These are phyloP conservation scores for Myotis myotis DNA, from an alignment of 2,797 vertebrate genomes.

Conservation along the genomic window DNA sequence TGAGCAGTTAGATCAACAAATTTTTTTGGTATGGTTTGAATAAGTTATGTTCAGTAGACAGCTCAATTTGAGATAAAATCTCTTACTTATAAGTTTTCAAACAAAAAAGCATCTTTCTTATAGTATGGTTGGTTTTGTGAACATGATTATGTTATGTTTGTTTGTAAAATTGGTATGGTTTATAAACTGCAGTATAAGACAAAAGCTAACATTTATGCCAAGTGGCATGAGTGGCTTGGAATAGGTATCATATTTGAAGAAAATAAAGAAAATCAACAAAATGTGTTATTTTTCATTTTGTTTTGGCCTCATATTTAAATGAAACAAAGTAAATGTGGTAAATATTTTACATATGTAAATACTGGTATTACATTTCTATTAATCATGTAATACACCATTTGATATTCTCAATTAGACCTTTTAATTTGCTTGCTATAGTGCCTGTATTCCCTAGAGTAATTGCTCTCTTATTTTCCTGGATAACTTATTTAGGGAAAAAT, in stretches of 20 bases:
- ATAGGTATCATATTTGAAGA: neutral
- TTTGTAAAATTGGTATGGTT: neutral
- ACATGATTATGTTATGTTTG: neutral
- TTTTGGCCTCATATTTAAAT: conserved; percentile 34
- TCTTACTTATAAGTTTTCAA: neutral
- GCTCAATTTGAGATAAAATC: conserved; percentile 24
- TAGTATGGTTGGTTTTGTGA: neutral
- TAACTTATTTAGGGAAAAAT: conserved; percentile 77
- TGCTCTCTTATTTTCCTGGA: conserved; percentile 63
- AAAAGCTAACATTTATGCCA: neutral
- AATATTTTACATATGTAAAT: conserved; percentile 72
- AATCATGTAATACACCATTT: conserved; percentile 69
- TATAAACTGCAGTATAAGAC: neutral
- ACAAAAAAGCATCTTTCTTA: neutral
- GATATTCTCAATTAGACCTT: conserved; percentile 64
- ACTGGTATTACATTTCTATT: conserved; percentile 56
- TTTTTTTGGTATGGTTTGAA: neutral
- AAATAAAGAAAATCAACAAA: conserved; percentile 58
- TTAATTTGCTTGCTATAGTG: conserved; percentile 58
- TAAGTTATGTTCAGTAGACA: neutral
- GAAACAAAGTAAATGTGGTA: conserved; percentile 38
- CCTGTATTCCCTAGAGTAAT: conserved; percentile 63
- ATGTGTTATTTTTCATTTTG: conserved; percentile 43
- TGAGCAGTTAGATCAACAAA: neutral
- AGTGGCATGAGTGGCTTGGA: neutral